Conservation (phyloP, 2,113 vertebrate genomes). For the Cheilinus undulatus region DNA sequence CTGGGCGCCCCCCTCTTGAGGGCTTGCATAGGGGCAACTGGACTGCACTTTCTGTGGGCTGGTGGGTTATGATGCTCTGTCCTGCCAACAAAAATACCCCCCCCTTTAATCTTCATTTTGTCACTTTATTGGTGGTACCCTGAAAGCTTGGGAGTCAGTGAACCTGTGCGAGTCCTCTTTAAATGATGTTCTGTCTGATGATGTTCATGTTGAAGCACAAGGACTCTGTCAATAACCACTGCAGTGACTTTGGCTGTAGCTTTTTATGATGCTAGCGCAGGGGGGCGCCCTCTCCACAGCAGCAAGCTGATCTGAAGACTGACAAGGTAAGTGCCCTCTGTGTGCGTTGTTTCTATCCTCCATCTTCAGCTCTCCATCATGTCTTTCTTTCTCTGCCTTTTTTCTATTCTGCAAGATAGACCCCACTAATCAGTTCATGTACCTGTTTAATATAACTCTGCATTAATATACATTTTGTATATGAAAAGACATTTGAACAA, state of each 20-base stretch:
- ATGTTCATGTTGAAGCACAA: conserved; percentile 78
- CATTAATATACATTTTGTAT: no score
- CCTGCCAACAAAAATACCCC: neutral
- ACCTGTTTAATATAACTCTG: no score
- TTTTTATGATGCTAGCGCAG: conserved; percentile 87
- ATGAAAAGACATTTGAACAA: no score
- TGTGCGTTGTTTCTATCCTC: conserved; percentile 47
- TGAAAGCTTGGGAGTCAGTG: conserved; percentile 68
- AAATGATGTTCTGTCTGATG: conserved; percentile 76
- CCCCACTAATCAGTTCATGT: conserved; percentile 13
- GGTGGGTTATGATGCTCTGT: conserved; percentile 17
- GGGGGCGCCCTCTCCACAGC: conserved; percentile 99
- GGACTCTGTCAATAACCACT: conserved; percentile 81
- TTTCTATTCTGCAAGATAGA: neutral
- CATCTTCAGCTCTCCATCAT: conserved; percentile 21
- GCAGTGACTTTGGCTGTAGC: conserved; percentile 89
- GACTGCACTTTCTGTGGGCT: conserved; percentile 45
- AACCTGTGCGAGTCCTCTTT: conserved; percentile 84
- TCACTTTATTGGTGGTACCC: conserved; percentile 15
- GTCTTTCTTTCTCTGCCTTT: conserved; percentile 26
- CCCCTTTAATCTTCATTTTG: neutral
- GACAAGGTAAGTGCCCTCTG: conserved; percentile 89
- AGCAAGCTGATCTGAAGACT: conserved; percentile 96
- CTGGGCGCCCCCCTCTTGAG: conserved; percentile 98
- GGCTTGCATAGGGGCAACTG: conserved; percentile 99